These are phyloP conservation scores for Tragelaphus strepsiceros DNA, from an alignment of 2,113 vertebrate species.

Conservation along the genomic window DNA sequence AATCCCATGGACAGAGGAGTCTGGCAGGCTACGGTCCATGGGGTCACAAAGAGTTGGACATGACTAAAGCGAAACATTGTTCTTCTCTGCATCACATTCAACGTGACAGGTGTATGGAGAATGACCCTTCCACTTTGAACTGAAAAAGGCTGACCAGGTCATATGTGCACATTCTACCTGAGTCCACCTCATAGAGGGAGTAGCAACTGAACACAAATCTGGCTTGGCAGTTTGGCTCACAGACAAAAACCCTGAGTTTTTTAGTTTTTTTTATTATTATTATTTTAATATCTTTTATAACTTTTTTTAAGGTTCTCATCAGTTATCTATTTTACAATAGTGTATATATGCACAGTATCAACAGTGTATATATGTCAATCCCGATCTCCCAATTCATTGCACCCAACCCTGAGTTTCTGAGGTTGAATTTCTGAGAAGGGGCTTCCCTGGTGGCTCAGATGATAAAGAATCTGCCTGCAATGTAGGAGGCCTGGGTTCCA, in stretches of 20 bases:
- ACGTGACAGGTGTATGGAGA: not conserved
- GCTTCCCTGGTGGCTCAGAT: not conserved
- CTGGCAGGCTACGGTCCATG: not conserved
- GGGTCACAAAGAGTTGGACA: not conserved
- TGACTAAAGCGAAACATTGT: not conserved
- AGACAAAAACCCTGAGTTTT: not conserved
- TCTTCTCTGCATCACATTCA: not conserved
- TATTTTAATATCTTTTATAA: not conserved
- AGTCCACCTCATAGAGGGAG: not conserved
- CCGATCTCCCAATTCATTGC: not conserved
- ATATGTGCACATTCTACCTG: not conserved
- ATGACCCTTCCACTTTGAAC: too few species aligned
- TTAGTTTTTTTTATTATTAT: not conserved
- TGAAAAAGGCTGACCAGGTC: not conserved
- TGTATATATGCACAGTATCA: not conserved
- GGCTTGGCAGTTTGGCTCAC: not conserved
- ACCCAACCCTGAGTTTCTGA: not conserved
- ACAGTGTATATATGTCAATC: not conserved
- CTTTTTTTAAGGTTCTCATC: not conserved
- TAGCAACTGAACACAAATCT: not conserved
- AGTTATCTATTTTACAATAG: not conserved
- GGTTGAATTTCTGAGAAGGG: not conserved
- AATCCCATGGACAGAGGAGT: not conserved
- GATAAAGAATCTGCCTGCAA: not conserved
- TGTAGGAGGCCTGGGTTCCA: not conserved